Evolutionary conservation across 2,113 vertebrate genomes (phyloP).

Genomic region (Microtus montanus): DNA sequence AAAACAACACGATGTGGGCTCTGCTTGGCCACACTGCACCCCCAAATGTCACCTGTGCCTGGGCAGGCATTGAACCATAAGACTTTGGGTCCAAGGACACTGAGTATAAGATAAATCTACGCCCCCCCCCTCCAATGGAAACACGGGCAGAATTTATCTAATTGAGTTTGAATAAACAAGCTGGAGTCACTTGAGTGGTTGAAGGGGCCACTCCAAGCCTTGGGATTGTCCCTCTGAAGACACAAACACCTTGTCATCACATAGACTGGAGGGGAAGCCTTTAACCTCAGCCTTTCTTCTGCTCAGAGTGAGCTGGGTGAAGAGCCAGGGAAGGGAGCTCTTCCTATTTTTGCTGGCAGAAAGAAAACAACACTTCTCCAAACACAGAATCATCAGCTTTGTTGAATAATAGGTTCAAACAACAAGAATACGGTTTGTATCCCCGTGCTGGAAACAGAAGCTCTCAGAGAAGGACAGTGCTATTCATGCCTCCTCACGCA

Average conservation of each 20-base stretch:
- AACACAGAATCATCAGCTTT: neutral
- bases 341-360: neutral
- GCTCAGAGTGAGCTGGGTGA: neutral
- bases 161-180: constrained; percentile 23
- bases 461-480: constrained; percentile 12
- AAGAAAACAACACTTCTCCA: neutral
- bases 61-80: neutral
- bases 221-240: neutral
- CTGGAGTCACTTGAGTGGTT: neutral
- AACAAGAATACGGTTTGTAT: neutral
- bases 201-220: neutral
- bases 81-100: neutral
- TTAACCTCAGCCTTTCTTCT: neutral
- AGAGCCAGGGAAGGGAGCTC: neutral
- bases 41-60: neutral
- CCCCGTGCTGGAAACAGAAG: neutral
- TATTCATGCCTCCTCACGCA: constrained; percentile 30
- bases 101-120: neutral
- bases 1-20: neutral
- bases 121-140: neutral
- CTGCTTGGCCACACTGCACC: neutral
- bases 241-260: neutral
- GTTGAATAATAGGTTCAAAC: constrained; percentile 9
- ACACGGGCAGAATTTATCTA: constrained; percentile 1
- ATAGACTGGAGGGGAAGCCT: neutral